phyloP scores from a whole-genome alignment of 2,113 vertebrate genomes.

The Tonatia bakeri region DNA sequence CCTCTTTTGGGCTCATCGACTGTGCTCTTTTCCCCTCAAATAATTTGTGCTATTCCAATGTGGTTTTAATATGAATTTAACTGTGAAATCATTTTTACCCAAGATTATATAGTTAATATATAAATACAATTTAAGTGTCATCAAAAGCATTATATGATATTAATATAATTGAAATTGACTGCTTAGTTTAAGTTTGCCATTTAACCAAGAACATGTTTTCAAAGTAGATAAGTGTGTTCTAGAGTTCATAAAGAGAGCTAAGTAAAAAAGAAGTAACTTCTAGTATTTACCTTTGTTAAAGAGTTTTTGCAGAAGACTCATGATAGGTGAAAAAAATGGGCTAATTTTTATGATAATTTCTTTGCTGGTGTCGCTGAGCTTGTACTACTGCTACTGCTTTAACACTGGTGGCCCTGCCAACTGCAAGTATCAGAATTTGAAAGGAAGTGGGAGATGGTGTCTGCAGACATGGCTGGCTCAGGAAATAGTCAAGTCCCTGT shows the following conservation, averaged over 20 bases:
- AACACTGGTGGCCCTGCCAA: not conserved
- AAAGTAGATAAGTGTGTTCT: not conserved
- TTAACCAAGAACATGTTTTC: not conserved
- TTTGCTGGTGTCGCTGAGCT: not conserved
- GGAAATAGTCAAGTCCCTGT: not conserved
- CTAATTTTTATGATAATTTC: not conserved
- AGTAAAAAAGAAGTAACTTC: not conserved
- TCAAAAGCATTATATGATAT: not conserved
- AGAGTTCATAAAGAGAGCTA: not conserved
- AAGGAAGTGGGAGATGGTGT: not conserved
- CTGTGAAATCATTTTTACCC: not conserved
- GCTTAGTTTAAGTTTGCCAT: not conserved
- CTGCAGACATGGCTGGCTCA: not conserved
- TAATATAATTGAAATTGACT: not conserved
- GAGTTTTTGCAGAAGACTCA: not conserved
- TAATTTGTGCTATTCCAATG: not conserved
- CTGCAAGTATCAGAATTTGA: not conserved
- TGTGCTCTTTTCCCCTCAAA: not conserved
- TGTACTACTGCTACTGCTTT: not conserved
- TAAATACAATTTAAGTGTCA: not conserved
- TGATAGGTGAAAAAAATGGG: not conserved
- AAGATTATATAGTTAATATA: not conserved
- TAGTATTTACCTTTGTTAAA: not conserved
- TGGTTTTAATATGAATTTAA: not conserved
- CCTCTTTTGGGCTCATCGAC: not conserved